phyloP scores from a whole-genome alignment of 2,888 invertebrate genomes.

The Melieria crassipennis region DNA sequence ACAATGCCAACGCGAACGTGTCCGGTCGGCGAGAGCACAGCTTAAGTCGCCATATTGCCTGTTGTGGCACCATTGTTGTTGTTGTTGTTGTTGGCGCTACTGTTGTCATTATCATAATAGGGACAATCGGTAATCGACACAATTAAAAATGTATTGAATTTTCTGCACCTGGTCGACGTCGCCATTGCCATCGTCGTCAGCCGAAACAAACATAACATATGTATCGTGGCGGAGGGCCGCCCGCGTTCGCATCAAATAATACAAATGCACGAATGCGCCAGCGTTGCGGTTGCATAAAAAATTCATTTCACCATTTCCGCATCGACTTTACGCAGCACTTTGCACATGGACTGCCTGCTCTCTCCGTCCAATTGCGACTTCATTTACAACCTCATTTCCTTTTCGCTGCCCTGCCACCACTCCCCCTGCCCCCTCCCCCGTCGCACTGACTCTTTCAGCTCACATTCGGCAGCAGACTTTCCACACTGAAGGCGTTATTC shows the following conservation, averaged over 20 bases:
- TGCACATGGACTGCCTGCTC: too few relatives aligned
- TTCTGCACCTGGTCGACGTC: constrained; percentile 3
- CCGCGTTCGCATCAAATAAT: too few relatives aligned
- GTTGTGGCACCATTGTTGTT: not conserved
- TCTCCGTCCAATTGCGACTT: too few relatives aligned
- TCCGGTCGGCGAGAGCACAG: not conserved
- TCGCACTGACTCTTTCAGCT: not conserved
- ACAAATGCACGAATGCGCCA: too few relatives aligned
- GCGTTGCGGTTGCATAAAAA: too few relatives aligned
- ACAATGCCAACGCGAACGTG: not conserved
- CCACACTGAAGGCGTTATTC: too few relatives aligned
- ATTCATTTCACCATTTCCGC: too few relatives aligned
- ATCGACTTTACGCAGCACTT: too few relatives aligned
- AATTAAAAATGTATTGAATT: constrained; percentile 39
- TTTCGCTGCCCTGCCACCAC: not conserved
- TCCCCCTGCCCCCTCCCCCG: constrained; percentile 11
- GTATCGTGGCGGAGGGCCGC: not conserved
- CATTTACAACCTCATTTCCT: too few relatives aligned
- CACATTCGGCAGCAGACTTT: too few relatives aligned
- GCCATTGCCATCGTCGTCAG: not conserved
- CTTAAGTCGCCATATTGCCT: constrained; percentile 3
- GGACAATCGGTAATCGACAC: constrained; percentile 11
- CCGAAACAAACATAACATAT: not conserved
- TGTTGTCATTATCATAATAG: constrained; percentile 6
- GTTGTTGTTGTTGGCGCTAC: not conserved